These are phyloP conservation scores for Baryphthengus martii DNA, from an alignment of 2,113 vertebrate species.

Conservation along the genomic window DNA sequence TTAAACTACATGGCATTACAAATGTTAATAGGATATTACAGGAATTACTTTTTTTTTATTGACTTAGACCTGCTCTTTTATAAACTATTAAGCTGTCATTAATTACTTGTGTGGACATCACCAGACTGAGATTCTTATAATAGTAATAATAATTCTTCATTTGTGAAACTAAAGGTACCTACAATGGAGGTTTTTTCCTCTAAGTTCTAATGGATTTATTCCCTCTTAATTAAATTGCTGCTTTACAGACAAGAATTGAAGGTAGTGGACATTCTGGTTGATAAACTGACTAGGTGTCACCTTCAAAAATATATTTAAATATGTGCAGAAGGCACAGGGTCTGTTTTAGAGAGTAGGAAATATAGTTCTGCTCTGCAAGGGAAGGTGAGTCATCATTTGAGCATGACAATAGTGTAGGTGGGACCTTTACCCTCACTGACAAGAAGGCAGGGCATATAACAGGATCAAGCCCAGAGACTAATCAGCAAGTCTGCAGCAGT, in stretches of 20 bases:
- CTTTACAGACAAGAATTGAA: not conserved
- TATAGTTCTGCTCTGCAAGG: not conserved
- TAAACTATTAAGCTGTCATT: not conserved
- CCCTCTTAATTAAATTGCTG: not conserved
- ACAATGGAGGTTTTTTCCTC: not conserved
- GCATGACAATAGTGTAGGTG: accelerated
- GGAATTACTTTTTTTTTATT: not conserved
- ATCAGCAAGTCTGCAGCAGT: not conserved
- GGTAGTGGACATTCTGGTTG: not conserved
- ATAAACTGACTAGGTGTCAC: not conserved
- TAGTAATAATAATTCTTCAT: not conserved
- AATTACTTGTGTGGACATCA: not conserved
- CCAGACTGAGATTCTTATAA: not conserved
- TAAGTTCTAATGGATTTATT: not conserved
- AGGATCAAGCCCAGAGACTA: not conserved
- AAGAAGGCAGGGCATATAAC: not conserved
- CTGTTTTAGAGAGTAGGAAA: not conserved
- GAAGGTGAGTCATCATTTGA: not conserved
- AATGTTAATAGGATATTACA: not conserved
- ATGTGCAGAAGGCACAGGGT: not conserved
- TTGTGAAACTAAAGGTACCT: not conserved
- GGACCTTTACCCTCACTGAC: not conserved
- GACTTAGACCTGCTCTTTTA: not conserved
- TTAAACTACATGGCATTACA: not conserved
- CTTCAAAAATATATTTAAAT: not conserved